A percentile compares a stretch with the other conserved stretches of the same genome.
These are phyloP conservation scores for Melinopterus prodromus DNA, from an alignment of 2,888 invertebrate species.

Conservation along the genomic window DNA sequence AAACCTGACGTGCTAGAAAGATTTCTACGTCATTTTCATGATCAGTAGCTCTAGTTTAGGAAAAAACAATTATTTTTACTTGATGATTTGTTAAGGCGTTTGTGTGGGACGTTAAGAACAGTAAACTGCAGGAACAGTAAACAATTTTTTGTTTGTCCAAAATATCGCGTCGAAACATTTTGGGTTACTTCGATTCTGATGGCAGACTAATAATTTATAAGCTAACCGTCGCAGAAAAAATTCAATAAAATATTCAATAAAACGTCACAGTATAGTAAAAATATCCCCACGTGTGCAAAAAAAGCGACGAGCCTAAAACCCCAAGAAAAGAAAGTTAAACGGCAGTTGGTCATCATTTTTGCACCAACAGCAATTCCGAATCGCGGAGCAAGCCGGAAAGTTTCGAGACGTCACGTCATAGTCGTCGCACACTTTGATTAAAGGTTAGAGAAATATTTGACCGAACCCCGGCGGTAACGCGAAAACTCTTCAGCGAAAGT, in stretches of 20 bases:
- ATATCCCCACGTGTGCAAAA: neutral
- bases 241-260: neutral
- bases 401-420: slow-evolving; percentile 4
- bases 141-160: too few species aligned
- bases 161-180: too few species aligned
- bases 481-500: neutral
- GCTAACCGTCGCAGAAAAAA: neutral
- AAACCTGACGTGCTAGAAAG: too few species aligned
- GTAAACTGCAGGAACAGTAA: too few species aligned
- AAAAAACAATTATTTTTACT: too few species aligned
- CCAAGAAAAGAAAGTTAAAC: neutral
- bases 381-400: neutral
- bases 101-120: too few species aligned
- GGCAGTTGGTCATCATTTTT: slow-evolving; percentile 4
- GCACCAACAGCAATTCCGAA: neutral
- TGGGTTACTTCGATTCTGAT: too few species aligned
- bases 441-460: neutral
- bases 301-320: neutral
- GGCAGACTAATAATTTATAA: too few species aligned
- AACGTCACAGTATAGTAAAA: neutral
- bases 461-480: neutral
- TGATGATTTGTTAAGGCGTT: too few species aligned
- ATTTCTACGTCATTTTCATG: too few species aligned
- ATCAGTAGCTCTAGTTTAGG: too few species aligned
- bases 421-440: neutral